Percentiles rank a stretch among this genome's conserved stretches.
Conservation (phyloP, 2,113 vertebrate species). For the Alligator mississippiensis region DNA sequence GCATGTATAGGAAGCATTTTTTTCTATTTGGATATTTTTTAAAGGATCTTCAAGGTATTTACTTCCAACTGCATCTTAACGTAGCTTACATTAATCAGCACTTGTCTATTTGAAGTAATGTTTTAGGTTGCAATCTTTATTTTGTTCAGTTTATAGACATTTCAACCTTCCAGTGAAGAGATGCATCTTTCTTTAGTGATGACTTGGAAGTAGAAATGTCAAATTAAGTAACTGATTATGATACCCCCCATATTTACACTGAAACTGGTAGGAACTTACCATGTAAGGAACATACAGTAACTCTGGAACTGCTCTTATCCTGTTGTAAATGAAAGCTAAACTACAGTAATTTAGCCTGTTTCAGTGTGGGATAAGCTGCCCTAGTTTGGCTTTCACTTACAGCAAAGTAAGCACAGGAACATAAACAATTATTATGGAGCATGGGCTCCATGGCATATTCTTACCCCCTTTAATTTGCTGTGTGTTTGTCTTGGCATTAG, state of each 20-base stretch:
- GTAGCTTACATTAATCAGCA: neutral
- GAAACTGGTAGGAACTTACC: conserved; percentile 61
- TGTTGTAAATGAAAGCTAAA: too few relatives aligned
- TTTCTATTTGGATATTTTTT: neutral
- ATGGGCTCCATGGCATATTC: too few relatives aligned
- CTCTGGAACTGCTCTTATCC: too few relatives aligned
- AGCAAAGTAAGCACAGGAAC: too few relatives aligned
- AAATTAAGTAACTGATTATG: conserved; percentile 84
- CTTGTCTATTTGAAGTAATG: neutral
- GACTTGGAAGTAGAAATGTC: conserved; percentile 92
- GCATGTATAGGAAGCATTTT: neutral
- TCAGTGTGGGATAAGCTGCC: too few relatives aligned
- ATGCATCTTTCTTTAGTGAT: conserved; percentile 89
- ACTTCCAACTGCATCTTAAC: neutral
- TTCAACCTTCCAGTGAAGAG: conserved; percentile 96
- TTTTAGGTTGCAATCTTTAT: conserved; percentile 22
- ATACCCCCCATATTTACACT: conserved; percentile 97
- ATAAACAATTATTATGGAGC: too few relatives aligned
- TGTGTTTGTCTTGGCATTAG: too few relatives aligned
- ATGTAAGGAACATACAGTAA: too few relatives aligned
- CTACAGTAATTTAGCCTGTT: too few relatives aligned
- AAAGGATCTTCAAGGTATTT: neutral
- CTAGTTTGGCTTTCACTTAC: too few relatives aligned
- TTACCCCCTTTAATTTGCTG: too few relatives aligned
- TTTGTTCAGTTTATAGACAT: conserved; percentile 79